Base-by-base conservation (phyloP, 2,888 invertebrate species). In the Julus scanicus region DNA sequence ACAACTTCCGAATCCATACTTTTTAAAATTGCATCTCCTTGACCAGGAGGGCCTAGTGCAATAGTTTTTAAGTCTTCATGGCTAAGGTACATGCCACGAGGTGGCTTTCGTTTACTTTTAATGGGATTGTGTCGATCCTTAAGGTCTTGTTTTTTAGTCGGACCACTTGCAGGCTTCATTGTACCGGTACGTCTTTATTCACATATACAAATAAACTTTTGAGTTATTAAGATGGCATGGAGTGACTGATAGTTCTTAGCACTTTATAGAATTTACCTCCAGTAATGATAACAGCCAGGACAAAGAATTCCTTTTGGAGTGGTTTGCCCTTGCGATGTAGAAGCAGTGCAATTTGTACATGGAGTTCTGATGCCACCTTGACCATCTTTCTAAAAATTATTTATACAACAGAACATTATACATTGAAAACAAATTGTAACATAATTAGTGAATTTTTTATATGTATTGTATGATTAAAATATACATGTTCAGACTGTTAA, bases 21-120 rank as follows among this genome's bases (percentile, higher is more conserved):
- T 93, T 96, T 96, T 91, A 99, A 95, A 93, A 98, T 95, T 92
- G 95, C 95, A 91, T 97, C 96, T 91, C 96, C 95, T 92, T 95
- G 95, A 92, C 94, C 94, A 90, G 92, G 93, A 89, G 95, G 95
- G 91, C 95, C 95, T 90, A 95, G 95, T 89, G 98, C 98, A 94
- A 99, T 95, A 91, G 96, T 95, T 91, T 97, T 96, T 93, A 99
- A 95, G 94, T 98, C 98, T 93, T 98, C 98, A 93, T 98, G 97
- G 94, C 97, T 98, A 94, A 99, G 96, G 94, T 97, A 97, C 96
- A 99, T 98, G 93, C 98, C 98, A 91, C 96, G 96, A 89, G 98
- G 98, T 91, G 98, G 96, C 92, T 97, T 96, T 92, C 97, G 95
- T 91, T 94, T 94, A 88, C 90, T 90, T 87, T 91, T 89, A 20